Percentiles rank a stretch among this genome's conserved stretches.
phyloP scores from a whole-genome alignment of 2,113 vertebrate genomes.

The Miniopterus natalensis region DNA sequence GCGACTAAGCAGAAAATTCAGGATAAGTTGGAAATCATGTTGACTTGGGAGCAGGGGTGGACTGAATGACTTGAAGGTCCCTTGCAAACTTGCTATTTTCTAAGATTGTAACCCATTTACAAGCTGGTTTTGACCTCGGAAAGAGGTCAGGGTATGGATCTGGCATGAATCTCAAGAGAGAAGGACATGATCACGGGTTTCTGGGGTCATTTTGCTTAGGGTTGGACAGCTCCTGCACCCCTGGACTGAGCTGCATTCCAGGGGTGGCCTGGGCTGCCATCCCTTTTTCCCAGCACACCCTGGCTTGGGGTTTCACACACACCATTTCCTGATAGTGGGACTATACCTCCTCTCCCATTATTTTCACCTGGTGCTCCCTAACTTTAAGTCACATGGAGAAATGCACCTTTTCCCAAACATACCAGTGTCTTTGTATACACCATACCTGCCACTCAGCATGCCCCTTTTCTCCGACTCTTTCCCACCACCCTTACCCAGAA shows the following conservation, averaged over 20 bases:
- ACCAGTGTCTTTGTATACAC: background rate
- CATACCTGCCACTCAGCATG: background rate
- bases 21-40: fast-evolving
- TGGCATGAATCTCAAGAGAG: background rate
- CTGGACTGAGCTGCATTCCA: background rate
- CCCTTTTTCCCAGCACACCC: background rate
- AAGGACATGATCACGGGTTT: fast-evolving
- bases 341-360: background rate
- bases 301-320: background rate
- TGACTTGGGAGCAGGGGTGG: background rate
- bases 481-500: background rate
- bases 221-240: background rate
- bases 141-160: background rate
- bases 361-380: background rate
- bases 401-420: background rate
- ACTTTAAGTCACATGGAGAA: background rate
- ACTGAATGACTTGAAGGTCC: background rate
- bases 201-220: background rate
- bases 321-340: background rate
- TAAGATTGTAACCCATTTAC: background rate
- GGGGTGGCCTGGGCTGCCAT: fast-evolving
- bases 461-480: background rate
- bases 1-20: fast-evolving
- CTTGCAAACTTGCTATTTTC: background rate
- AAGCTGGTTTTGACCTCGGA: background rate